Base-by-base conservation (phyloP, 2,888 invertebrate species). In the Willowsia nigromaculata region DNA sequence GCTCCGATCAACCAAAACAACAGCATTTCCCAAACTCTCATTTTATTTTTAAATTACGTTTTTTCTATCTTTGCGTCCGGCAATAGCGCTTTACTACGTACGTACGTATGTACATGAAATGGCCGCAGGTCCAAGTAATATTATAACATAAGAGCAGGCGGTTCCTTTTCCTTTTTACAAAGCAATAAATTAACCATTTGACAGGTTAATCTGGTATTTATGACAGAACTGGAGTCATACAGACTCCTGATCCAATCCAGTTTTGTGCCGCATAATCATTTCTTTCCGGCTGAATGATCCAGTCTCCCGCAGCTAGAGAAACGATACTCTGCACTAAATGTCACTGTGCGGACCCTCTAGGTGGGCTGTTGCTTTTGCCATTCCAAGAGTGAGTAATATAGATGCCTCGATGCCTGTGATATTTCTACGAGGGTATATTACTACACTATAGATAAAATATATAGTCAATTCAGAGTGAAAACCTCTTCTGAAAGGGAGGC, bases 121-220 rank as follows among this genome's bases (percentile, higher is more conserved):
- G n/a, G n/a, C 37, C 37, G 9, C 9, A 6, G 5, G 9, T 37
- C 9, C 37, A 37, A 37, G 37, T 37, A 6, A 6, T 37, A 6
- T 6, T 37, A 50, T 50, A 50, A 15, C 11, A 56, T 56, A 18
- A 18, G 56, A 56, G 56, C 56, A 18, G 56, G 18, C 22, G 56
- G 56, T 56, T 22, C 56, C 27, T 50, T 50, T 68, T 68, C 86
- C 78, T 82, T 90, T 89, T 85, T 81, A 78, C 83, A 85, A 83
- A 59, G 90, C 86, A 88, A 91, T 91, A 91, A 90, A 91, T 91
- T 91, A 90, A 87, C 81, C 87, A 84, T 91, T 90, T 91, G 91
- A 90, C 91, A 91, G 91, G 90, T 90, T 91, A 91, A 91, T 91
- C 91, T 91, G 86, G 88, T 91, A 91, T 91, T 91, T 91, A 91